Evolutionary conservation across 2,113 vertebrate genomes (phyloP).

Genomic region (Pyrgilauda ruficollis): DNA sequence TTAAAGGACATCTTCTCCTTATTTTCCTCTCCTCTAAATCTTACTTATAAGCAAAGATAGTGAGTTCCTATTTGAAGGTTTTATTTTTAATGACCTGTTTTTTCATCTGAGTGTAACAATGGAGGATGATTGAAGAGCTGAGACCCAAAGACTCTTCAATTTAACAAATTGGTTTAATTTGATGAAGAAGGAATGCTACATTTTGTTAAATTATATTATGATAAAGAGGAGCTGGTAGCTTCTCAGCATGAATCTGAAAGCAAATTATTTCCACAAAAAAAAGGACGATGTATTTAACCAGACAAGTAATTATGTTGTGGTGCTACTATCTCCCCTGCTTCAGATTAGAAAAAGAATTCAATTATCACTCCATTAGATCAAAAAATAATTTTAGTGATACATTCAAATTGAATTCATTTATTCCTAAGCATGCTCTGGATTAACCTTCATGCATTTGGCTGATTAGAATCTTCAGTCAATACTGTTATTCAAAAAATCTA

Average conservation of each 20-base stretch:
- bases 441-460: slow-evolving; percentile 63
- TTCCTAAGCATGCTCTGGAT: slow-evolving; percentile 66
- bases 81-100: slow-evolving; percentile 42
- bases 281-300: slow-evolving; percentile 73
- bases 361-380: slow-evolving; percentile 77
- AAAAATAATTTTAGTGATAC: slow-evolving; percentile 74
- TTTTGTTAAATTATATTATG: slow-evolving; percentile 77
- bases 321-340: slow-evolving; percentile 66
- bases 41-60: slow-evolving; percentile 6
- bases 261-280: slow-evolving; percentile 72
- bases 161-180: slow-evolving; percentile 77
- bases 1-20: background rate
- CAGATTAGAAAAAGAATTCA: slow-evolving; percentile 74
- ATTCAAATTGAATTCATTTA: slow-evolving; percentile 74
- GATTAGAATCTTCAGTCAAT: slow-evolving; percentile 66
- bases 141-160: slow-evolving; percentile 67
- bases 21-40: background rate
- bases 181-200: slow-evolving; percentile 71
- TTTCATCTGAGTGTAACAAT: slow-evolving; percentile 48
- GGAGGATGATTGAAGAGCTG: slow-evolving; percentile 70
- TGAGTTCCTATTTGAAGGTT: background rate
- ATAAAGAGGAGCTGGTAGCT: slow-evolving; percentile 71
- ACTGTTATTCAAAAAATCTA: slow-evolving; percentile 61
- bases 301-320: slow-evolving; percentile 75
- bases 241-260: slow-evolving; percentile 76